Conservation (phyloP, 2,888 invertebrate genomes). For the Rhamnusium bicolor region DNA sequence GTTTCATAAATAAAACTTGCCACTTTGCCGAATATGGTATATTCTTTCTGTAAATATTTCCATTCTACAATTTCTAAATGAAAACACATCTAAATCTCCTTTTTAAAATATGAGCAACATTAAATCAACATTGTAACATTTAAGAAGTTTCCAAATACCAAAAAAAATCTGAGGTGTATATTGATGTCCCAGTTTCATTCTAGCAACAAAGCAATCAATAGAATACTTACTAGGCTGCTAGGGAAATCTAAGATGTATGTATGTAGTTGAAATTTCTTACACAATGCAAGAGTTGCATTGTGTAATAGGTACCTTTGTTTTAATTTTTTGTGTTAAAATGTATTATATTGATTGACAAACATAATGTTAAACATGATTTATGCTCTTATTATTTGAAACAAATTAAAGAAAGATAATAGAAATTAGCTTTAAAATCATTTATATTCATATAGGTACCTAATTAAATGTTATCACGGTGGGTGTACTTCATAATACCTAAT, state of each 20-base stretch:
- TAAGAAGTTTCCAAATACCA: too few species aligned
- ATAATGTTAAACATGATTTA: not conserved
- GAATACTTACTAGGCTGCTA: not conserved
- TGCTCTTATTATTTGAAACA: not conserved
- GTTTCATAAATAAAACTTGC: too few species aligned
- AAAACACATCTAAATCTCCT: too few species aligned
- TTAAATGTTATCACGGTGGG: constrained; percentile 10
- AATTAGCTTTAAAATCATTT: not conserved
- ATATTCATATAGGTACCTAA: not conserved
- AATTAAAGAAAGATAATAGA: not conserved
- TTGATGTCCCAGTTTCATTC: not conserved
- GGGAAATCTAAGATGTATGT: too few species aligned
- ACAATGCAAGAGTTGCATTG: not conserved
- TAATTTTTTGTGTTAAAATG: not conserved
- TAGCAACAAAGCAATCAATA: not conserved
- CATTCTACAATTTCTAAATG: too few species aligned
- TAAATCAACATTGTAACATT: too few species aligned
- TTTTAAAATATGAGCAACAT: too few species aligned
- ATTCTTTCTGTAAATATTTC: too few species aligned
- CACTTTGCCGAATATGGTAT: too few species aligned
- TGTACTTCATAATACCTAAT: constrained; percentile 1
- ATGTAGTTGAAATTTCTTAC: not conserved
- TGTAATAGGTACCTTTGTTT: not conserved
- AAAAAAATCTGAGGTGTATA: too few species aligned
- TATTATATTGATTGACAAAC: not conserved